A percentile compares a stretch with the other conserved stretches of the same genome.
phyloP scores from a whole-genome alignment of 2,797 vertebrate genomes.

The Bovichtus diacanthus region DNA sequence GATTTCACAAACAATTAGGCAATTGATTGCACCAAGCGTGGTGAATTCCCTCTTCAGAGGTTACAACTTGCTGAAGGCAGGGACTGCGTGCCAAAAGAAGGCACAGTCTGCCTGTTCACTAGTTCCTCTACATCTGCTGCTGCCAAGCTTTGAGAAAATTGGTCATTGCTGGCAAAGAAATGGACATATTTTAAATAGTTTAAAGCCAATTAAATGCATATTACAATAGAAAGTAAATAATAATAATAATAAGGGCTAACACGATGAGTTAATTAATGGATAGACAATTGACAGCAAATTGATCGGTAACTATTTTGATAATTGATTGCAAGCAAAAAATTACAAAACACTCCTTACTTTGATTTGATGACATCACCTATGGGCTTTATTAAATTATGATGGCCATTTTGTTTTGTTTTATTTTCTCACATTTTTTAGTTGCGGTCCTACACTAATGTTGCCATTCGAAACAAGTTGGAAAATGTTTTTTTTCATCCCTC shows the following conservation, averaged over 20 bases:
- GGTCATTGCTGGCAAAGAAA: not conserved
- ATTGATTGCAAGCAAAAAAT: not conserved
- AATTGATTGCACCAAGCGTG: not conserved
- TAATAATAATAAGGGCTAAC: not conserved
- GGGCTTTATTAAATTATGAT: not conserved
- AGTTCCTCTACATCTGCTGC: conserved; percentile 29
- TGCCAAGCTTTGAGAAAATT: not conserved
- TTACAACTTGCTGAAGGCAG: not conserved
- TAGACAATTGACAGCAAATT: not conserved
- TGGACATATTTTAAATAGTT: not conserved
- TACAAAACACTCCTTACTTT: not conserved
- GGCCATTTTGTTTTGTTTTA: not conserved
- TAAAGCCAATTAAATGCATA: not conserved
- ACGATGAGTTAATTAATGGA: not conserved
- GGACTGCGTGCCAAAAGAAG: conserved; percentile 14
- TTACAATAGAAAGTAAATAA: not conserved
- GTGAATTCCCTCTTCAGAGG: not conserved
- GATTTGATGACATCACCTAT: not conserved
- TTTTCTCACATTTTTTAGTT: not conserved
- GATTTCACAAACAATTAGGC: conserved; percentile 41
- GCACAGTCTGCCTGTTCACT: not conserved
- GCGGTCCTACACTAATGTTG: not conserved
- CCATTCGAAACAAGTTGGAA: not conserved
- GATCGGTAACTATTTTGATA: not conserved
- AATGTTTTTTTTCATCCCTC: not conserved